Conservation (phyloP, 1,140 invertebrate species). For the Phthorimaea operculella region DNA sequence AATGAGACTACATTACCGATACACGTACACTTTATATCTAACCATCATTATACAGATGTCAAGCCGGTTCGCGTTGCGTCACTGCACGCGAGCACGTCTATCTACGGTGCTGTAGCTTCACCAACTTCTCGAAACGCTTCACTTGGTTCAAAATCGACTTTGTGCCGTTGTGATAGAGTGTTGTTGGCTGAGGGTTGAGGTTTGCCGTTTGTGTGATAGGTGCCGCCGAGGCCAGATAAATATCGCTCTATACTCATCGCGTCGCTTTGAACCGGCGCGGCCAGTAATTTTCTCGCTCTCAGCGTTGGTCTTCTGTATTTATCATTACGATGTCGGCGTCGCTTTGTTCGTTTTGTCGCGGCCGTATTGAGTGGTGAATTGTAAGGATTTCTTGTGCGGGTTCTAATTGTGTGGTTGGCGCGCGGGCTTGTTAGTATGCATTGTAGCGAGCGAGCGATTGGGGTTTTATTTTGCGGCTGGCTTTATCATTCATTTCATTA, state of each 20-base stretch:
- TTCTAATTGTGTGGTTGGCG: not conserved
- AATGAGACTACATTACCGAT: slow-evolving; percentile 1
- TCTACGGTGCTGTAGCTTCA: slow-evolving; percentile 17
- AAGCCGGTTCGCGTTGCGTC: slow-evolving; percentile 17
- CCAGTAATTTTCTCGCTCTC: slow-evolving; percentile 33
- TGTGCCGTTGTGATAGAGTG: not conserved
- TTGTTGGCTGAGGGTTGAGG: not conserved
- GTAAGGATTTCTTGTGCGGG: not conserved
- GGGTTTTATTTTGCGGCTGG: too few species aligned
- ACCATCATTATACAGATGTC: slow-evolving; percentile 18
- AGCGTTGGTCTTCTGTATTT: slow-evolving; percentile 1
- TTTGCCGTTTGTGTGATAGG: not conserved
- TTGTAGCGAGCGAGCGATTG: too few species aligned
- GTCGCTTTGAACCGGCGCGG: slow-evolving; percentile 34
- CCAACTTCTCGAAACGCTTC: not conserved
- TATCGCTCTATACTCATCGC: slow-evolving; percentile 31
- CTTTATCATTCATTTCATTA: too few species aligned
- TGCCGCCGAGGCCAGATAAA: slow-evolving; percentile 44
- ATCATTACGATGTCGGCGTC: slow-evolving; percentile 1
- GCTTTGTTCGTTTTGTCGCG: slow-evolving; percentile 1
- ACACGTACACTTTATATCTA: slow-evolving; percentile 1
- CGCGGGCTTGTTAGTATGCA: too few species aligned
- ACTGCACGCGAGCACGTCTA: slow-evolving; percentile 21
- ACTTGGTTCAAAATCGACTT: not conserved
- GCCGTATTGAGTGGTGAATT: not conserved